Evolutionary conservation across 2,113 vertebrate species (phyloP).

Genomic region (Pelusios castaneus): DNA sequence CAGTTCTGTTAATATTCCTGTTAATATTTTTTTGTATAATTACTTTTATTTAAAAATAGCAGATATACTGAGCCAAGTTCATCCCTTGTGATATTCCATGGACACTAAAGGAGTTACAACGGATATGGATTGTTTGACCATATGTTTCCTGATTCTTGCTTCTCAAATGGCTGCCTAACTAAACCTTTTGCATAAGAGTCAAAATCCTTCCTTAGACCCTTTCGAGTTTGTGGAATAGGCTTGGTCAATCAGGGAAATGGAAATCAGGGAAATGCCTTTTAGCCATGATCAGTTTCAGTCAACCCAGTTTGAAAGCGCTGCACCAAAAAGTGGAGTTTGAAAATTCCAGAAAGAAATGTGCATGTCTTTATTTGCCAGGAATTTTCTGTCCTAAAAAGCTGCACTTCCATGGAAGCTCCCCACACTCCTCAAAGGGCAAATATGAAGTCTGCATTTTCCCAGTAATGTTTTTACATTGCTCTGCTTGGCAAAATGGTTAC

Average conservation of each 20-base stretch:
- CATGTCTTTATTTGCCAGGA: neutral
- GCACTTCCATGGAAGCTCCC: neutral
- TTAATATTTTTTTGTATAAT: neutral
- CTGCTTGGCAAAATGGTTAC: neutral
- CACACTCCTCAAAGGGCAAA: neutral
- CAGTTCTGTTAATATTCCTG: neutral
- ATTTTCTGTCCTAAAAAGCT: neutral
- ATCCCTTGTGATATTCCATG: rapidly evolving
- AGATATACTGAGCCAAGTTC: neutral
- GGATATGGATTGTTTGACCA: neutral
- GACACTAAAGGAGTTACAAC: neutral
- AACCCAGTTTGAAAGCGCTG: neutral
- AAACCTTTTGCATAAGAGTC: neutral
- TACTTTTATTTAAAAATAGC: neutral
- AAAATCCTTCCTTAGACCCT: neutral
- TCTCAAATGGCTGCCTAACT: neutral
- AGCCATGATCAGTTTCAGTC: rapidly evolving
- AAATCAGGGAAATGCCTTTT: neutral
- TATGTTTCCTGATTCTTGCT: neutral
- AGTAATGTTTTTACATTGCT: neutral
- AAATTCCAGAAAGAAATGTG: neutral
- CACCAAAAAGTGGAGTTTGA: neutral
- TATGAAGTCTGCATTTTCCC: neutral
- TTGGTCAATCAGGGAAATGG: neutral
- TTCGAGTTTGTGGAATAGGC: neutral